Evolutionary conservation across 1,140 invertebrate genomes (phyloP).

Genomic region (Zeugodacus cucurbitae): DNA sequence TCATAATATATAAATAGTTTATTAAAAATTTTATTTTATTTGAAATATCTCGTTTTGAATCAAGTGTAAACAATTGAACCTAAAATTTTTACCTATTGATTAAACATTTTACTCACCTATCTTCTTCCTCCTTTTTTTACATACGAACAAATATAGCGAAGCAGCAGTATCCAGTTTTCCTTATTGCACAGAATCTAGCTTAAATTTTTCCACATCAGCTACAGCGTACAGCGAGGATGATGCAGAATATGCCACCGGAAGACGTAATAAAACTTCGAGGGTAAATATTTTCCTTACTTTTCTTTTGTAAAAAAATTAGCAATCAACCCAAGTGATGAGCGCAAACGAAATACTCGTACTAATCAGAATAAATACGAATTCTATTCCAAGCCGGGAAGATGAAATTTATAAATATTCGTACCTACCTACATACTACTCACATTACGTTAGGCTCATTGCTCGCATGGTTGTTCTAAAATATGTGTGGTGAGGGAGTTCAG

Average conservation of each 20-base stretch:
- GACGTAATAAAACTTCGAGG: constrained; percentile 69
- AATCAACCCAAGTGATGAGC: constrained; percentile 16
- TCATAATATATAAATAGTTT: not conserved
- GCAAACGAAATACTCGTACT: constrained; percentile 10
- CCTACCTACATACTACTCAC: not conserved
- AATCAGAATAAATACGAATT: not conserved
- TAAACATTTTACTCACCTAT: constrained; percentile 19
- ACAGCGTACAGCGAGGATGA: constrained; percentile 70
- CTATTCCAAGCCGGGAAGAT: not conserved
- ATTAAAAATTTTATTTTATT: not conserved
- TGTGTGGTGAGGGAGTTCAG: constrained; percentile 8
- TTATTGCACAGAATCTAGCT: constrained; percentile 67
- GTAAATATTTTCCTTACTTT: constrained; percentile 64
- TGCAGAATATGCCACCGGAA: constrained; percentile 68
- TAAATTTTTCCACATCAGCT: constrained; percentile 67
- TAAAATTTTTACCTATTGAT: not conserved
- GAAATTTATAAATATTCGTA: not conserved
- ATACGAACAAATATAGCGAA: constrained; percentile 63
- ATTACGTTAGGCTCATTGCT: constrained; percentile 15
- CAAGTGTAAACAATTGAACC: not conserved
- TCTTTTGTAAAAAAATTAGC: constrained; percentile 30
- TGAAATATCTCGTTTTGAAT: not conserved
- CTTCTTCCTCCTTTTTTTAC: constrained; percentile 55
- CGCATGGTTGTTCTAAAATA: not conserved
- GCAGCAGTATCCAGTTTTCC: constrained; percentile 66